Percentiles rank a stretch among this genome's conserved stretches.
phyloP scores from a whole-genome alignment of 2,797 vertebrate genomes.

The Ptychobarbus kaznakovi region DNA sequence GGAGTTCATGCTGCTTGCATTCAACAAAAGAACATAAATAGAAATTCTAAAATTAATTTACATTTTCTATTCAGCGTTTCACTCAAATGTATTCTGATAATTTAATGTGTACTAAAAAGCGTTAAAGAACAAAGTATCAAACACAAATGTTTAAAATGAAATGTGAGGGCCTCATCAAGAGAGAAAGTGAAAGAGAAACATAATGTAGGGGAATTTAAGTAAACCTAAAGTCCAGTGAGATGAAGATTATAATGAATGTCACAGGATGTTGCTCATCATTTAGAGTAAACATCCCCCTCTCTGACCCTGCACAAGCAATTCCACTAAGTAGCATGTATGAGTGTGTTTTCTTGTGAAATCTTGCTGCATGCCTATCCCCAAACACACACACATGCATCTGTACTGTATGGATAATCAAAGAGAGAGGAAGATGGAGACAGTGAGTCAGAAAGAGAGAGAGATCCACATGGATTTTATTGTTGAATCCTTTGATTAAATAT shows the following conservation, averaged over 20 bases:
- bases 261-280: constrained; percentile 48
- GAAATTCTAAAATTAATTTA: not conserved
- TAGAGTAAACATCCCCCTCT: constrained; percentile 31
- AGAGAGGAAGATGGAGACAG: not conserved
- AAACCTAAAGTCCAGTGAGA: not conserved
- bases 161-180: not conserved
- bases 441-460: constrained; percentile 10
- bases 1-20: not conserved
- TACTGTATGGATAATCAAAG: constrained; percentile 26
- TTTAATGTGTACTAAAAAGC: not conserved
- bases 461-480: constrained; percentile 52
- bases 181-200: not conserved
- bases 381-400: not conserved
- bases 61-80: not conserved
- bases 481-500: constrained; percentile 63
- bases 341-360: constrained; percentile 55
- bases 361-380: constrained; percentile 66
- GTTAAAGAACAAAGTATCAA: not conserved
- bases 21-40: not conserved
- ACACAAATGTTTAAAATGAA: not conserved
- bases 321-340: constrained; percentile 36
- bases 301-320: constrained; percentile 34
- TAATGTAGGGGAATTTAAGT: not conserved
- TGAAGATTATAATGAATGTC: constrained; percentile 23
- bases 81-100: not conserved